phyloP scores from a whole-genome alignment of 2,797 vertebrate genomes.

The Urosaurus nigricauda region DNA sequence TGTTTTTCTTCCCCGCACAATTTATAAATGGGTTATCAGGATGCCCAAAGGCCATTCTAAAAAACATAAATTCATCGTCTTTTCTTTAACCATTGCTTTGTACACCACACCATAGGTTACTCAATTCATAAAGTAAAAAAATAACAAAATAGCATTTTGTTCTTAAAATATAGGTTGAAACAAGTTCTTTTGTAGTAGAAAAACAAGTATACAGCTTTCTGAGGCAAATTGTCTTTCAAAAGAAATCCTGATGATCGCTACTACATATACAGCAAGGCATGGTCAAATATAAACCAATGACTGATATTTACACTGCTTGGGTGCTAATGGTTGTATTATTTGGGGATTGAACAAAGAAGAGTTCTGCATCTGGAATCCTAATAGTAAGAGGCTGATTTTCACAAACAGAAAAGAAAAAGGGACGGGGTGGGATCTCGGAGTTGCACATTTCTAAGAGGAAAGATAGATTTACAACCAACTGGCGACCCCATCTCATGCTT shows the following conservation, averaged over 20 bases:
- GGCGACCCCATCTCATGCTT: constrained; percentile 46
- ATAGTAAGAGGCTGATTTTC: constrained; percentile 49
- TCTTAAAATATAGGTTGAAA: constrained; percentile 84
- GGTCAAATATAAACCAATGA: not conserved
- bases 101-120: constrained; percentile 57
- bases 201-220: constrained; percentile 57
- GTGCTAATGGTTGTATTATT: constrained; percentile 6
- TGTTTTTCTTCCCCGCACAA: constrained; percentile 53
- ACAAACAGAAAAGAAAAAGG: not conserved
- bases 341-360: not conserved
- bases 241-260: constrained; percentile 31
- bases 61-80: constrained; percentile 25
- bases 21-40: not conserved
- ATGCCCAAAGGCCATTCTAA: constrained; percentile 53
- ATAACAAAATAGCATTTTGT: constrained; percentile 83
- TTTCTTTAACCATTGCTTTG: constrained; percentile 55
- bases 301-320: not conserved
- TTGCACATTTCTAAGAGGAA: constrained; percentile 51
- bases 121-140: constrained; percentile 77
- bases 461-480: constrained; percentile 57
- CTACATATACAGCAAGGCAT: not conserved
- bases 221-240: constrained; percentile 57
- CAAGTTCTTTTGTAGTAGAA: constrained; percentile 65
- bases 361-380: constrained; percentile 2
- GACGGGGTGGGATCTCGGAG: not conserved